A percentile compares a stretch with the other conserved stretches of the same genome.
phyloP scores from a whole-genome alignment of 2,113 vertebrate species.

The Stegastes partitus region DNA sequence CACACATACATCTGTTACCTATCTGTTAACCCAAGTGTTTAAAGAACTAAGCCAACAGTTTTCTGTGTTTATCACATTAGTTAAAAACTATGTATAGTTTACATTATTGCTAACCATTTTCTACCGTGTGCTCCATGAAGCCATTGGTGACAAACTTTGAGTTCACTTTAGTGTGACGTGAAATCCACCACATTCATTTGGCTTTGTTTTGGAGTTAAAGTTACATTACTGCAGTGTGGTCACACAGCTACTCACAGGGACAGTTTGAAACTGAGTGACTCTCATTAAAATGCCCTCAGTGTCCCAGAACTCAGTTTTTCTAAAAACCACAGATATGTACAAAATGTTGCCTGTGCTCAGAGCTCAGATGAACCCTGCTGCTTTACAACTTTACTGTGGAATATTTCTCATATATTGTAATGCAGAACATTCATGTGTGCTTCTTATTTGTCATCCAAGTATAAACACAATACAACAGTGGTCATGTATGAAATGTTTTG shows the following conservation, averaged over 20 bases:
- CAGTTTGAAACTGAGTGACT: constrained; percentile 73
- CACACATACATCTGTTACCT: constrained; percentile 35
- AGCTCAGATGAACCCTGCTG: constrained; percentile 21
- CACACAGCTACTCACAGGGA: background rate
- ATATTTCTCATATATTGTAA: background rate
- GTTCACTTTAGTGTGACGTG: background rate
- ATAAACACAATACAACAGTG: background rate
- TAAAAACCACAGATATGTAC: constrained; percentile 73
- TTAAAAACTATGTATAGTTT: constrained; percentile 1
- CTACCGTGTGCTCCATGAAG: background rate
- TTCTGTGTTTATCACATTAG: constrained; percentile 31
- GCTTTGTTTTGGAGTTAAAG: background rate
- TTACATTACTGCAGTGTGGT: background rate
- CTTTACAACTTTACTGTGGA: background rate
- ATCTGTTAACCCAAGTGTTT: constrained; percentile 30
- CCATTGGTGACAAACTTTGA: constrained; percentile 1
- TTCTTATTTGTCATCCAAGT: background rate
- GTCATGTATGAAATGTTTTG: background rate
- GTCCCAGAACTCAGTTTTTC: constrained; percentile 85
- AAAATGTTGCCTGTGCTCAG: constrained; percentile 27
- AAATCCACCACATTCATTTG: background rate
- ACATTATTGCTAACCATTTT: background rate
- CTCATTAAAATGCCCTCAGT: constrained; percentile 88
- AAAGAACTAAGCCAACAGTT: background rate
- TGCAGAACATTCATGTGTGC: background rate